phyloP scores from a whole-genome alignment of 1,140 invertebrate genomes.

The Ylistrum balloti region DNA sequence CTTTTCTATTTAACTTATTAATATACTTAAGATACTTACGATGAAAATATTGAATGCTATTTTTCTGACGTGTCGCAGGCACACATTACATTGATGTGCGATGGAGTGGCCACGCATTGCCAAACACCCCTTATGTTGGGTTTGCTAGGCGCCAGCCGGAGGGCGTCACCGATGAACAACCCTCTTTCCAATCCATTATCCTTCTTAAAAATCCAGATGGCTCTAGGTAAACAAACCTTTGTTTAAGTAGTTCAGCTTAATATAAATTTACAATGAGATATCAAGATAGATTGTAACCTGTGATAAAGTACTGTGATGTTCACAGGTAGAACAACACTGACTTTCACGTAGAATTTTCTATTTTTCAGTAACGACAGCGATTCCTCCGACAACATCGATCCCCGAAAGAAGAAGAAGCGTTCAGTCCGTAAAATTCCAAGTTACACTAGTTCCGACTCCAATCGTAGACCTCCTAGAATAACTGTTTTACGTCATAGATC shows the following conservation, averaged over 20 bases:
- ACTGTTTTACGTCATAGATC: slow-evolving; percentile 58
- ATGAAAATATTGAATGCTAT: not conserved
- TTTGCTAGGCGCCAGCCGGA: slow-evolving; percentile 67
- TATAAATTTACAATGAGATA: too few relatives aligned
- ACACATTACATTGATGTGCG: slow-evolving; percentile 84
- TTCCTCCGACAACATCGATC: not conserved
- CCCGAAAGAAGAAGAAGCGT: not conserved
- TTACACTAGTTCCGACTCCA: slow-evolving; percentile 9
- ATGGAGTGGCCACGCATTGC: slow-evolving; percentile 85
- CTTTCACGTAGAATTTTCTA: too few relatives aligned
- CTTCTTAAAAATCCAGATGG: not conserved
- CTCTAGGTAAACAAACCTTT: not conserved
- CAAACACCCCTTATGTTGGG: slow-evolving; percentile 82
- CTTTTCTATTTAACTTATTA: too few relatives aligned
- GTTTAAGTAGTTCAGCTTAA: too few relatives aligned
- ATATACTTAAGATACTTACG: too few relatives aligned
- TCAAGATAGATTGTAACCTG: too few relatives aligned
- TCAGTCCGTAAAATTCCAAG: not conserved
- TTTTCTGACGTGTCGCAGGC: slow-evolving; percentile 73
- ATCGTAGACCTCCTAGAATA: slow-evolving; percentile 45
- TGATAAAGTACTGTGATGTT: too few relatives aligned
- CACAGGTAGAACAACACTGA: too few relatives aligned
- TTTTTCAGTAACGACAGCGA: not conserved
- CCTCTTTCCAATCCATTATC: not conserved
- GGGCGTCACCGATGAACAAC: not conserved